These are phyloP conservation scores for Electrona antarctica DNA, from an alignment of 2,113 vertebrate genomes.

Conservation along the genomic window DNA sequence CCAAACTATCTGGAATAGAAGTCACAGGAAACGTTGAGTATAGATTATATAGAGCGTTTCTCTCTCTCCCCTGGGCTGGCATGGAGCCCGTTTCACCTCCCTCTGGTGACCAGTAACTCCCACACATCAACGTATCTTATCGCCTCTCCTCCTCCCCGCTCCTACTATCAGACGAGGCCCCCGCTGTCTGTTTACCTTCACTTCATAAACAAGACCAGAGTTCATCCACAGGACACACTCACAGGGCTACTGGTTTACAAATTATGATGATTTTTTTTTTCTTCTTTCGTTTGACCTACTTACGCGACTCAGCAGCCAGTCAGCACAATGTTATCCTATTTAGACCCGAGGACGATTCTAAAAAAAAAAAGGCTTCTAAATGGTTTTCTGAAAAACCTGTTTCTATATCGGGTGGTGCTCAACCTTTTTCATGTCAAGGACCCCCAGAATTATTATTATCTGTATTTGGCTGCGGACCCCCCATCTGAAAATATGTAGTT, in stretches of 20 bases:
- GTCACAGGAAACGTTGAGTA: background rate
- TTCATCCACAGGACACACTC: conserved; percentile 21
- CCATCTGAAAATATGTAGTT: too few species aligned
- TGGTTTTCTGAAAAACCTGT: too few species aligned
- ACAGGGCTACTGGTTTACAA: background rate
- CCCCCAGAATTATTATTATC: too few species aligned
- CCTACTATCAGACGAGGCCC: conserved; percentile 6
- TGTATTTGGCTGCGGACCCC: too few species aligned
- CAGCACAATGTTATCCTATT: background rate
- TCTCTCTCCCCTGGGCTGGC: background rate
- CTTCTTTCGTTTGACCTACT: background rate
- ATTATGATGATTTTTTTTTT: background rate
- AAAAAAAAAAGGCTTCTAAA: too few species aligned
- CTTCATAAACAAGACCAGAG: conserved; percentile 16
- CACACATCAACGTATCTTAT: conserved; percentile 39
- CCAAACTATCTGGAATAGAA: background rate
- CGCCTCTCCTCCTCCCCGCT: conserved; percentile 12
- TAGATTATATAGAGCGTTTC: background rate
- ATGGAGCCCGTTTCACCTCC: background rate
- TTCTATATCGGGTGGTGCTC: too few species aligned
- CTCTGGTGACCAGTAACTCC: conserved; percentile 18
- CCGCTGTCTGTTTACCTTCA: conserved; percentile 20
- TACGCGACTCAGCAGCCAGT: background rate
- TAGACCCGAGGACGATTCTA: too few species aligned
- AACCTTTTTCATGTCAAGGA: too few species aligned